Evolutionary conservation across 2,113 vertebrate species (phyloP).

Genomic region (Arizona elegans): DNA sequence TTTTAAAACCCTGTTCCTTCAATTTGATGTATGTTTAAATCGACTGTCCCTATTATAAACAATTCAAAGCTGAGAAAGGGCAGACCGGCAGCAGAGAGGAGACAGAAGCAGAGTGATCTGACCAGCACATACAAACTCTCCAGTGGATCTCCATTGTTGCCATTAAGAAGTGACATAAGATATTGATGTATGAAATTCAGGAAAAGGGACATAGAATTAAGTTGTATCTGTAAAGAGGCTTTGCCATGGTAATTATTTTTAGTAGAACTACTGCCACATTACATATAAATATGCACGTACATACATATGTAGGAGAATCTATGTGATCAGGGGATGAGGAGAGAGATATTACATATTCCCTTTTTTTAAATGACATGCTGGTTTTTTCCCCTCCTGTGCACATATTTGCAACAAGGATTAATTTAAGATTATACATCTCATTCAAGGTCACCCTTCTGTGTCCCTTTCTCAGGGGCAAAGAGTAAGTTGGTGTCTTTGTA

Average conservation of each 20-base stretch:
- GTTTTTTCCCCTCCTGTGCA: constrained; percentile 41
- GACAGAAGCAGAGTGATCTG: neutral
- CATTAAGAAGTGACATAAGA: constrained; percentile 46
- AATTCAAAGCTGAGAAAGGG: neutral
- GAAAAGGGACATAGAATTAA: constrained; percentile 8
- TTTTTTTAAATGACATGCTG: constrained; percentile 62
- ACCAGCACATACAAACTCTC: neutral
- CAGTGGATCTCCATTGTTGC: constrained; percentile 34
- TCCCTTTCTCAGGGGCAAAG: constrained; percentile 64
- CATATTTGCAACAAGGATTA: constrained; percentile 60
- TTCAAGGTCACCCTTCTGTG: constrained; percentile 71
- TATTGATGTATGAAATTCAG: neutral
- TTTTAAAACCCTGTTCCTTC: constrained; percentile 49
- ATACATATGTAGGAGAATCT: neutral
- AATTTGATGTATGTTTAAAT: constrained; percentile 34
- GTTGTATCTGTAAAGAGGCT: constrained; percentile 55
- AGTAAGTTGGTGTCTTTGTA: constrained; percentile 24
- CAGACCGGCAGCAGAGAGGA: neutral
- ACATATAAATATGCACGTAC: constrained; percentile 44
- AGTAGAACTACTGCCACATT: constrained; percentile 55
- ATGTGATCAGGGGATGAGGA: constrained; percentile 36
- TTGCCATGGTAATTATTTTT: constrained; percentile 64
- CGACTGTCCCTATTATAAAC: constrained; percentile 56
- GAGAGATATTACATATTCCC: constrained; percentile 56
- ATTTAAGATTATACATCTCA: constrained; percentile 66